Conservation (phyloP, 2,888 invertebrate genomes). For the Lamproptera curius region DNA sequence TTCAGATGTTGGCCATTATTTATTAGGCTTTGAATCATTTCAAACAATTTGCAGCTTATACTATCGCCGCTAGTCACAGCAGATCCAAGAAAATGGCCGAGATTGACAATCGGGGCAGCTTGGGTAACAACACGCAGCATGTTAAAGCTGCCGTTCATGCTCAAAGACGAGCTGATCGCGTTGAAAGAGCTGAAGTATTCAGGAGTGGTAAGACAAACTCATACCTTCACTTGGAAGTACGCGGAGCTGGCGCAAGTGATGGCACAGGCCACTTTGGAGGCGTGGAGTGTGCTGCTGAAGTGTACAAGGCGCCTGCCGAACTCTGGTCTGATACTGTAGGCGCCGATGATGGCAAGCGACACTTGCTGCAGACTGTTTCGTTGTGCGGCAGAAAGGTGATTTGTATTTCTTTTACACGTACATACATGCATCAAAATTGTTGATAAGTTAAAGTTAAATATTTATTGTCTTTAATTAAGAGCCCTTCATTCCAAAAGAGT, state of each 20-base stretch:
- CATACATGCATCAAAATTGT: no score
- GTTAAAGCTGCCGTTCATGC: constrained; percentile 46
- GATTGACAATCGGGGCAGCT: constrained; percentile 38
- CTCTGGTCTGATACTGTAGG: constrained; percentile 78
- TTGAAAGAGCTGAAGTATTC: constrained; percentile 48
- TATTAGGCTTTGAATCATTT: no score
- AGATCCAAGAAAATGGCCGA: constrained; percentile 68
- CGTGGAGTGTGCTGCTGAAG: constrained; percentile 48
- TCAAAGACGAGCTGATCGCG: constrained; percentile 55
- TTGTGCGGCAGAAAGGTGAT: constrained; percentile 82
- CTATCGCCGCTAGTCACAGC: constrained; percentile 62
- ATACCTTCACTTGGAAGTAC: constrained; percentile 65
- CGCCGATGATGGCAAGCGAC: constrained; percentile 72
- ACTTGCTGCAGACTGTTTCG: constrained; percentile 80
- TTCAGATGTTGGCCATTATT: no score
- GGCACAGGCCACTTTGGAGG: constrained; percentile 51
- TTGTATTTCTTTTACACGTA: no score
- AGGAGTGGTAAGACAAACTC: constrained; percentile 49
- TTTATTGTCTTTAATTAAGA: no score
- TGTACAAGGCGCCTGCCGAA: constrained; percentile 58
- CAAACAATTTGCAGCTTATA: no score
- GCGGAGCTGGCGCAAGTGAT: constrained; percentile 59
- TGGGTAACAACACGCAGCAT: constrained; percentile 38
- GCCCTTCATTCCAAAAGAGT: no score
- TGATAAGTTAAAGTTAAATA: no score